Evolutionary conservation across 2,797 vertebrate genomes (phyloP), one percentile per base, ranked within the genome.

Genomic region (Takifugu rubripes): DNA sequence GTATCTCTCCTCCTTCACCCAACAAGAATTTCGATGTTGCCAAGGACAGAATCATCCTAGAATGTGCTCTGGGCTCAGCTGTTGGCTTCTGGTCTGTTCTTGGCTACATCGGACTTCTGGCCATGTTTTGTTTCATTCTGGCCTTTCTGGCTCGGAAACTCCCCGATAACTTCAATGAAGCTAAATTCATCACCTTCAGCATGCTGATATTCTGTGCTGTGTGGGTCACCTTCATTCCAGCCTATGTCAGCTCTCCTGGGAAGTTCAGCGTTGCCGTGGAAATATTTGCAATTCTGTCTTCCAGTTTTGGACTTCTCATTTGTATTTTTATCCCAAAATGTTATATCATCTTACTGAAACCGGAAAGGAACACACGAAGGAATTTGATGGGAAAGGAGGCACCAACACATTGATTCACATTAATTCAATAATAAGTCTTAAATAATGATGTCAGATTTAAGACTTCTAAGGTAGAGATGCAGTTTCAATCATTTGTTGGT

Each of bases 261-360:
- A 91, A 92, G 49, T 91, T 90, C n/a, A 89, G 74, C 31, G 90
- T 91, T 0, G 90, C 90, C 26, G 90, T 92, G 24, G 90, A 92
- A 49, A 91, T 92, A 70, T 92, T 92, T 85, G 91, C 89, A 0
- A 92, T 92, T 65, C 59, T 92, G 40, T 90, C 90, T 0, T 92
- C 91, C 0, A 91, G 88, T 59, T 92, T 78, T 65, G 90, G 90
- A 0, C 55, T 92, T 50, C 67, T 92, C 0, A 82, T 90, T 55
- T 92, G 90, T 65, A 88, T 92, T 66, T 92, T 92, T 79, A 45
- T 88, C 12, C 91, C 91, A 0, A 92, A 92, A 53, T 91, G 90
- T 62, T 92, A 87, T 47, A 85, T 91, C 0, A 90, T 92, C 72
- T 74, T 92, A 70, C 56, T 91, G 24, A 88, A 87, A 75, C 90